Evolutionary conservation across 2,888 invertebrate species (phyloP).

Genomic region (Lepidocyrtinus sp.): DNA sequence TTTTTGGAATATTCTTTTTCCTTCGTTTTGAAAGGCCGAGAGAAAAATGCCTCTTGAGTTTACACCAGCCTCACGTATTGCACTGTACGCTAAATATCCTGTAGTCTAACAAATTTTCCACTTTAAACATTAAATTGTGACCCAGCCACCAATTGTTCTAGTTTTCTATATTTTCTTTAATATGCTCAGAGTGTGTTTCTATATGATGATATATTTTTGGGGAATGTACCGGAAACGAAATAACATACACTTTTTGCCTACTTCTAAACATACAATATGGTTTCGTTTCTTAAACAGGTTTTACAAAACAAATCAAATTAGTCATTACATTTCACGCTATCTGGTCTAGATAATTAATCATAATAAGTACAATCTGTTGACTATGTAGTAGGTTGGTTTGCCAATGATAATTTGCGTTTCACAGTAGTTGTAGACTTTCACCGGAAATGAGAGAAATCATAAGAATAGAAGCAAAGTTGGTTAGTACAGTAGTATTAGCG

Average conservation of each 20-base stretch:
- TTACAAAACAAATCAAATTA: too few species aligned
- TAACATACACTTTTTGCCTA: neutral
- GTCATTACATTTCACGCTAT: too few species aligned
- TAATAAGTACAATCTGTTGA: neutral
- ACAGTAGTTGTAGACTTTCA: too few species aligned
- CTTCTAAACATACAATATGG: neutral
- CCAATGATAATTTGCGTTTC: too few species aligned
- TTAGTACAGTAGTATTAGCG: too few species aligned
- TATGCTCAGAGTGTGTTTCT: neutral
- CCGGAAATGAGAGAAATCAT: too few species aligned
- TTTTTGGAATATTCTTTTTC: too few species aligned
- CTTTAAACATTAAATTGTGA: neutral
- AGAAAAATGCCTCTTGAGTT: slow-evolving; percentile 1
- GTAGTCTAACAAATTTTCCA: neutral
- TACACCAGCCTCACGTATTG: neutral
- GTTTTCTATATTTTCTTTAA: neutral
- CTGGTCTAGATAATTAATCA: too few species aligned
- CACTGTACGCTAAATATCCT: neutral
- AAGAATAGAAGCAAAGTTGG: neutral
- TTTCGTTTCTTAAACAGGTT: too few species aligned
- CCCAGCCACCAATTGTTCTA: neutral
- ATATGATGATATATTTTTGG: neutral
- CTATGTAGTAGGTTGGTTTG: neutral
- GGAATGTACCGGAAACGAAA: neutral
- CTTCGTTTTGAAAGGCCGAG: neutral